Percentiles rank a stretch among this genome's conserved stretches.
Evolutionary conservation across 2,113 vertebrate genomes (phyloP).

Genomic region (Festucalex cinctus): DNA sequence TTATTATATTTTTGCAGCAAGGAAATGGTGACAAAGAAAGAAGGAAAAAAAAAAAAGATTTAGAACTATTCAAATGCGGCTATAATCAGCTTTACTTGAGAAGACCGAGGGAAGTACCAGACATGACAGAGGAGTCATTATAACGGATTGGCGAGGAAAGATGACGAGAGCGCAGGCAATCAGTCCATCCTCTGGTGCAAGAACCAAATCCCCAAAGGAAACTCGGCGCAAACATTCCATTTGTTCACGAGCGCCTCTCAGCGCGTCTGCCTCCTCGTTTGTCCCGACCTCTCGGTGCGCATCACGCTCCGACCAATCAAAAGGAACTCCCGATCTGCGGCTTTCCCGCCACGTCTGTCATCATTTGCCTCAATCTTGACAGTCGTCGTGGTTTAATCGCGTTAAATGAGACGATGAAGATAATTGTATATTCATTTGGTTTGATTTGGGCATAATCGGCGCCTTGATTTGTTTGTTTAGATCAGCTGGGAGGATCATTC

Average conservation of each 20-base stretch:
- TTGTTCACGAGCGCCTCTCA: constrained; percentile 41
- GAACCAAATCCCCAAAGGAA: constrained; percentile 65
- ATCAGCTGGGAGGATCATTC: constrained; percentile 32
- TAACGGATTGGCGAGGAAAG: constrained; percentile 50
- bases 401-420: constrained; percentile 33
- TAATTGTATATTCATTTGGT: constrained; percentile 33
- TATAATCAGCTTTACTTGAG: constrained; percentile 54
- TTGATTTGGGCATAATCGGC: constrained; percentile 41
- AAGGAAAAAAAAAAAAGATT: constrained; percentile 9
- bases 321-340: neutral
- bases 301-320: neutral
- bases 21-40: constrained; percentile 20
- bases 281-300: neutral
- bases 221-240: constrained; percentile 67
- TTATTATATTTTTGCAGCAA: constrained; percentile 34
- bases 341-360: constrained; percentile 21
- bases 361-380: constrained; percentile 26
- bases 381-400: constrained; percentile 26
- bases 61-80: constrained; percentile 39
- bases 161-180: constrained; percentile 65
- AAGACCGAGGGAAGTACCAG: constrained; percentile 49
- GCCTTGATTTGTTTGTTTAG: constrained; percentile 43
- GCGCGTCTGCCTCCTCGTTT: neutral
- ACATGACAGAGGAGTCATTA: constrained; percentile 56
- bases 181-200: constrained; percentile 67